These are phyloP conservation scores for Spermophilus dauricus DNA, from an alignment of 2,113 vertebrate genomes.

Conservation along the genomic window DNA sequence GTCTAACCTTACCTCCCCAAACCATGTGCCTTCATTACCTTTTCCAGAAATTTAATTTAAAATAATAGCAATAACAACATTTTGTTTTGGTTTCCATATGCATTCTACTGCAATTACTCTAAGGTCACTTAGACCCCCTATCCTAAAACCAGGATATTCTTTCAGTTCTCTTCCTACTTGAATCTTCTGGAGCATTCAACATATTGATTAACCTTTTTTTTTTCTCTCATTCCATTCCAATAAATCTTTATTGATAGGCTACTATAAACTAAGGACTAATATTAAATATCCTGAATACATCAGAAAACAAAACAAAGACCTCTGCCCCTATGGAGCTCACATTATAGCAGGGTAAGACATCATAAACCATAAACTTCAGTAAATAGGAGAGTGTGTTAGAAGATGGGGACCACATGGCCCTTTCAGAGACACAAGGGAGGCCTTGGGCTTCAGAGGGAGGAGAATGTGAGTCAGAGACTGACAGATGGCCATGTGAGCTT, in stretches of 20 bases:
- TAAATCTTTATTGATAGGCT: not conserved
- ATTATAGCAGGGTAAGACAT: not conserved
- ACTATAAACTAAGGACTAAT: not conserved
- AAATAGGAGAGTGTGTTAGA: not conserved
- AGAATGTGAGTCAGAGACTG: not conserved
- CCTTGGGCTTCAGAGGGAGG: not conserved
- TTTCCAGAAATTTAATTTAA: conserved; percentile 40
- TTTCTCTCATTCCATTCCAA: not conserved
- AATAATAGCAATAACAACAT: not conserved
- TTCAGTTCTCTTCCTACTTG: not conserved
- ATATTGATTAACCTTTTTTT: not conserved
- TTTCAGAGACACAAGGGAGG: not conserved
- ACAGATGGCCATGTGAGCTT: not conserved
- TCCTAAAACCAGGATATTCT: not conserved
- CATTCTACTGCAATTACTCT: not conserved
- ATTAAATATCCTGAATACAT: not conserved
- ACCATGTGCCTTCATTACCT: not conserved
- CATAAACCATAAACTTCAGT: not conserved
- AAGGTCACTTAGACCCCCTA: not conserved
- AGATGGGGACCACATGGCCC: not conserved
- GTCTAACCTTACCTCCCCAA: not conserved
- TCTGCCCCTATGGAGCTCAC: not conserved
- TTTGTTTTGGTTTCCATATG: not conserved
- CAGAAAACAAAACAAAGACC: not conserved
- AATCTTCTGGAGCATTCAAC: not conserved